These are phyloP conservation scores for Microplitis manilae DNA, from an alignment of 2,888 invertebrate genomes.

Conservation along the genomic window DNA sequence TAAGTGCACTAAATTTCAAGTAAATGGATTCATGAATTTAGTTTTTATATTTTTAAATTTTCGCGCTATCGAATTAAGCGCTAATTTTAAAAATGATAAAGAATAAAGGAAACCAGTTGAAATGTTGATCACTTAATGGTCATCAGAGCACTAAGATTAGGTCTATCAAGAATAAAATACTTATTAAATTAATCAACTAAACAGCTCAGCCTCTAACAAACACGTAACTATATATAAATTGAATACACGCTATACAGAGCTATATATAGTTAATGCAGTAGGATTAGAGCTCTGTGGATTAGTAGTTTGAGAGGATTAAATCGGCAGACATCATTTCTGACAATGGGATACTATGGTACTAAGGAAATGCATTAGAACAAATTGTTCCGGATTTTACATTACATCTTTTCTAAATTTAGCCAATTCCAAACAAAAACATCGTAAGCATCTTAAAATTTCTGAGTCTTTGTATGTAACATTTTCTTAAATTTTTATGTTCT, in stretches of 20 bases:
- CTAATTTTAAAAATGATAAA: no score
- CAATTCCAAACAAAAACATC: no score
- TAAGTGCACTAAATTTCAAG: neutral
- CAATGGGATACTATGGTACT: constrained; percentile 45
- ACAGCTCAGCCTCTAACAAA: neutral
- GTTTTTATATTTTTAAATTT: no score
- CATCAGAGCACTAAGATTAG: neutral
- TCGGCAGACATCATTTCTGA: constrained; percentile 43
- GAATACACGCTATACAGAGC: neutral
- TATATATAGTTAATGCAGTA: neutral
- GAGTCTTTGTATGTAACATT: no score
- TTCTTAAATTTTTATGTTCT: no score
- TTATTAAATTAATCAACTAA: neutral
- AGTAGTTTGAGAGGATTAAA: constrained; percentile 41
- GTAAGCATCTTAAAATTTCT: no score
- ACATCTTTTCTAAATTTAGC: neutral
- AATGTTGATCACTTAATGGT: no score
- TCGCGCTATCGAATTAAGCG: no score
- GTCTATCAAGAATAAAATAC: neutral
- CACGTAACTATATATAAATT: neutral
- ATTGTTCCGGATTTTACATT: constrained; percentile 39
- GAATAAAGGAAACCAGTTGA: no score
- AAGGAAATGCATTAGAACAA: constrained; percentile 49
- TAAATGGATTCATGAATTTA: no score
- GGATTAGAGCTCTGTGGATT: constrained; percentile 11